phyloP scores from a whole-genome alignment of 2,797 vertebrate genomes.

The Sebastes itinus region DNA sequence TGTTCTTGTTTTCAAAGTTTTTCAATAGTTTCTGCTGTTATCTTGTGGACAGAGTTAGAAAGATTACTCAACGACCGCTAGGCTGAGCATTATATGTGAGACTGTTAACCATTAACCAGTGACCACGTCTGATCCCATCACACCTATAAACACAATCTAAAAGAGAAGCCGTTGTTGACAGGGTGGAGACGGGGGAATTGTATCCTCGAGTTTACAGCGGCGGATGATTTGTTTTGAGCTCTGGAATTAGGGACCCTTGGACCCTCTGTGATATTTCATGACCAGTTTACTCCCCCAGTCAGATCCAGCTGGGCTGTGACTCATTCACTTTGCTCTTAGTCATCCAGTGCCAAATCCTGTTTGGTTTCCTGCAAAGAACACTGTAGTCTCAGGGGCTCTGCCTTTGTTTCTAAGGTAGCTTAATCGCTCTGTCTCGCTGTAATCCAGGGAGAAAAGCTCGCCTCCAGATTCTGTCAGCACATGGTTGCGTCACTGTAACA shows the following conservation, averaged over 20 bases:
- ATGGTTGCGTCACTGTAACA: neutral
- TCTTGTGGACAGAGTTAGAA: neutral
- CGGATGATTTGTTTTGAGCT: constrained; percentile 21
- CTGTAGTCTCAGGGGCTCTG: neutral
- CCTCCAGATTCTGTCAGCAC: constrained; percentile 13
- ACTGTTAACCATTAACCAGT: constrained; percentile 37
- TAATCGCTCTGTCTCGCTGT: constrained; percentile 8
- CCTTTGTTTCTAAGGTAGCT: constrained; percentile 17
- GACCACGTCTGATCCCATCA: neutral
- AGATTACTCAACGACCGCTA: neutral
- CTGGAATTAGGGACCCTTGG: constrained; percentile 24
- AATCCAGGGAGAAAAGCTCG: constrained; percentile 13
- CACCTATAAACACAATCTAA: neutral
- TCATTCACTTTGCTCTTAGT: constrained; percentile 57
- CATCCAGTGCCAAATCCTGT: constrained; percentile 53
- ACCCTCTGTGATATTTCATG: constrained; percentile 42
- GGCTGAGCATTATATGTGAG: neutral
- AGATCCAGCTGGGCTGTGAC: constrained; percentile 56
- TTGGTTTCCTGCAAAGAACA: constrained; percentile 30
- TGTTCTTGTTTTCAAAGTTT: neutral
- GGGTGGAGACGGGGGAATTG: neutral
- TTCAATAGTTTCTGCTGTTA: neutral
- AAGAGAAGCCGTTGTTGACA: neutral
- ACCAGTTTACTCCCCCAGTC: constrained; percentile 16
- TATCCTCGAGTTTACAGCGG: constrained; percentile 20